Percentiles rank a stretch among this genome's conserved stretches.
Conservation (phyloP, 1,140 invertebrate species). For the Prorops nasuta region DNA sequence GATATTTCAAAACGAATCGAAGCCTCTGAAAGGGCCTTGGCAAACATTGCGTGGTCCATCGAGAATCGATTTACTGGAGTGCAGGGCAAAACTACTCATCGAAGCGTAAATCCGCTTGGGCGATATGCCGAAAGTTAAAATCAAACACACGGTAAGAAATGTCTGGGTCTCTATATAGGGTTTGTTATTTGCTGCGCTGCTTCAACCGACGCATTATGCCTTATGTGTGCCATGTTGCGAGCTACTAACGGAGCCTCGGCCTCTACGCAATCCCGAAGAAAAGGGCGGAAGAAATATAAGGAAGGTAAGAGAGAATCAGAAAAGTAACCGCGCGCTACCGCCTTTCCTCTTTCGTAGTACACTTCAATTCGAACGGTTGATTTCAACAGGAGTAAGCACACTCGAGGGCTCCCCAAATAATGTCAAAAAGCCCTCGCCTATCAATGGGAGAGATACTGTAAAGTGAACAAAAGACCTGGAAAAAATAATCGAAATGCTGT, state of each 20-base stretch:
- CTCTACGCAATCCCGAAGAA: not conserved
- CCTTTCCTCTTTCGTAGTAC: constrained; percentile 16
- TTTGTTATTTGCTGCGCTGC: not conserved
- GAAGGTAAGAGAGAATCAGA: too few relatives aligned
- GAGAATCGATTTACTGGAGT: not conserved
- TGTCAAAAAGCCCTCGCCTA: constrained; percentile 27
- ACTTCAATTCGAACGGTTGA: constrained; percentile 38
- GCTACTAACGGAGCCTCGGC: too few relatives aligned
- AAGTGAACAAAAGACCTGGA: too few relatives aligned
- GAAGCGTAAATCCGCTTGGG: not conserved
- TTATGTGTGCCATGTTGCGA: not conserved
- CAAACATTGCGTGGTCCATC: not conserved
- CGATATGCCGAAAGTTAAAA: not conserved
- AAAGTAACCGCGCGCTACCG: constrained; percentile 6
- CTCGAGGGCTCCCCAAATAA: constrained; percentile 36
- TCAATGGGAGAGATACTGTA: not conserved
- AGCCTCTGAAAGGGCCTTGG: not conserved
- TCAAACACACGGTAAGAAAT: too few relatives aligned
- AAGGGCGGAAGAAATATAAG: too few relatives aligned
- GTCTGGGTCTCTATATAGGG: too few relatives aligned
- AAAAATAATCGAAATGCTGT: too few relatives aligned
- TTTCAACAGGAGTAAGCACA: constrained; percentile 22
- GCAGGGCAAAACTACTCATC: not conserved
- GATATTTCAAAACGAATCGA: not conserved
- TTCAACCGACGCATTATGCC: not conserved